phyloP scores from a whole-genome alignment of 2,888 invertebrate species.

The Diarsia rubi region DNA sequence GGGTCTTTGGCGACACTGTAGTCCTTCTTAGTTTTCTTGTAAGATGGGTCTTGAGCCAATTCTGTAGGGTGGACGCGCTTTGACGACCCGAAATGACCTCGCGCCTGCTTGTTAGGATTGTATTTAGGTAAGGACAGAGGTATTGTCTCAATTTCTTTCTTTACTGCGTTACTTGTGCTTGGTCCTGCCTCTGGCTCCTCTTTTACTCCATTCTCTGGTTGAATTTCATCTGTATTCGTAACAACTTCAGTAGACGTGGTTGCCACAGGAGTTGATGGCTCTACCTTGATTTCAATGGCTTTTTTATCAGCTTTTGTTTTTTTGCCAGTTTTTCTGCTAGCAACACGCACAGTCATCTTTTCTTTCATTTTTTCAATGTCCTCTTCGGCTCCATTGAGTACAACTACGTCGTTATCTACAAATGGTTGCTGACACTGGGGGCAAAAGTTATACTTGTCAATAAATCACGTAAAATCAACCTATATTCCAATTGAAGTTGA shows the following conservation, averaged over 20 bases:
- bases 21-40: slow-evolving; percentile 94
- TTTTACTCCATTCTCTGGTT: slow-evolving; percentile 77
- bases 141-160: slow-evolving; percentile 87
- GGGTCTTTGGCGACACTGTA: slow-evolving; percentile 98
- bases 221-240: slow-evolving; percentile 65
- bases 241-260: slow-evolving; percentile 63
- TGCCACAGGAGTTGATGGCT: slow-evolving; percentile 68
- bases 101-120: slow-evolving; percentile 83
- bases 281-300: slow-evolving; percentile 72
- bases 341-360: slow-evolving; percentile 93
- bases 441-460: slow-evolving; percentile 42
- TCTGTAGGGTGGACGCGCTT: slow-evolving; percentile 84
- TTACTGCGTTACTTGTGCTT: slow-evolving; percentile 77
- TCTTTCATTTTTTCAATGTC: slow-evolving; percentile 92
- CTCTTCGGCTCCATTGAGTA: slow-evolving; percentile 96
- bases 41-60: slow-evolving; percentile 92
- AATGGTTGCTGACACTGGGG: slow-evolving; percentile 95
- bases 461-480: slow-evolving; percentile 36
- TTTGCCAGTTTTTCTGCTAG: slow-evolving; percentile 93
- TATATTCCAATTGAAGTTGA: slow-evolving; percentile 26
- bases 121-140: slow-evolving; percentile 86
- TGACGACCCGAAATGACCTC: slow-evolving; percentile 86
- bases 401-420: slow-evolving; percentile 94
- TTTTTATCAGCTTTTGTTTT: slow-evolving; percentile 86
- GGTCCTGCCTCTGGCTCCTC: slow-evolving; percentile 81